Evolutionary conservation across 2,888 invertebrate species (phyloP).

Genomic region (Rapana venosa): DNA sequence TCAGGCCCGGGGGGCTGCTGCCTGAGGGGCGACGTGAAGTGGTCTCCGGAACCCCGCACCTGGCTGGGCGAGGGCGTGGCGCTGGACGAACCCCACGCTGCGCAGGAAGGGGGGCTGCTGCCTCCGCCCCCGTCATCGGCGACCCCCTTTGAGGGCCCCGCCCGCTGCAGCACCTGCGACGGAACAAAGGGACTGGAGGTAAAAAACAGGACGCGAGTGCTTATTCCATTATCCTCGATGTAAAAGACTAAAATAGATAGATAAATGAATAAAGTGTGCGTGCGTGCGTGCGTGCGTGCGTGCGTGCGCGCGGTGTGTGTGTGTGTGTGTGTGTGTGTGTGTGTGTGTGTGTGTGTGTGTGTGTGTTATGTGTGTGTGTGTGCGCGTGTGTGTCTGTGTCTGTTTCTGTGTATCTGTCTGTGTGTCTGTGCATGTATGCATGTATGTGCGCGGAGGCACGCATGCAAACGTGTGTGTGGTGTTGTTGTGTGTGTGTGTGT

Average conservation of each 20-base stretch:
- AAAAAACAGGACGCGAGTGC: no score
- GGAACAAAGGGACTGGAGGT: no score
- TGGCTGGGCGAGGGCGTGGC: slow-evolving; percentile 68
- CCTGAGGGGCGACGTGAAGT: slow-evolving; percentile 38
- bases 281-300: no score
- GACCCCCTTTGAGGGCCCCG: slow-evolving; percentile 87
- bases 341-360: not conserved
- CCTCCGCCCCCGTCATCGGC: slow-evolving; percentile 68
- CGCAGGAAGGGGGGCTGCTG: slow-evolving; percentile 64
- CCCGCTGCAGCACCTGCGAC: slow-evolving; percentile 79
- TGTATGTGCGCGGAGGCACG: not conserved
- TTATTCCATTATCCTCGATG: no score
- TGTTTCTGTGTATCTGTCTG: not conserved
- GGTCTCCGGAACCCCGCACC: slow-evolving; percentile 42
- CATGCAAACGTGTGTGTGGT: not conserved
- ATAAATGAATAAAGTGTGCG: no score
- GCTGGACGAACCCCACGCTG: slow-evolving; percentile 50
- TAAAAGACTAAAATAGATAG: no score
- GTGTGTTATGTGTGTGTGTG: not conserved
- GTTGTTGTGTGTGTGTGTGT: not conserved
- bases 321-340: no score
- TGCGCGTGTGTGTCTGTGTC: not conserved
- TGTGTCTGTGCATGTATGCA: not conserved
- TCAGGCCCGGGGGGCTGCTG: slow-evolving; percentile 29
- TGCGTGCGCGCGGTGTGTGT: no score